Conservation (phyloP, 2,797 vertebrate species). For the Leucoraja ocellata region DNA sequence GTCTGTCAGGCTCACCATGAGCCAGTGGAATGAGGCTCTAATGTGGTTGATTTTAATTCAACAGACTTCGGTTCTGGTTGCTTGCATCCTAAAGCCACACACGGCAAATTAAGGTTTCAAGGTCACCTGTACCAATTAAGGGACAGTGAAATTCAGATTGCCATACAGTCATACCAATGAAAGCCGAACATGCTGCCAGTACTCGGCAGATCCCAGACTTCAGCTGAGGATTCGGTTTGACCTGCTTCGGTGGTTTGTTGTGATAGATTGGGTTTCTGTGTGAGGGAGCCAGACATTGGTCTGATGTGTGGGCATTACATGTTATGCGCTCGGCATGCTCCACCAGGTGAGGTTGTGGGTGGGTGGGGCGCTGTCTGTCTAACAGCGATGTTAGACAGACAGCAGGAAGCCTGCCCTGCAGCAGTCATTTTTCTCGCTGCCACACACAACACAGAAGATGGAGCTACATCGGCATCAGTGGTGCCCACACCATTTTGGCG, state of each 20-base stretch:
- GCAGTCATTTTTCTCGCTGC: too few relatives aligned
- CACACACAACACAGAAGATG: too few relatives aligned
- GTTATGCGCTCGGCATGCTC: neutral
- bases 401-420: too few relatives aligned
- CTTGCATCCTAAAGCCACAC: too few relatives aligned
- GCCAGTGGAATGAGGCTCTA: neutral
- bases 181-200: too few relatives aligned
- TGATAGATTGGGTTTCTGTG: neutral
- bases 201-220: neutral
- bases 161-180: too few relatives aligned
- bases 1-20: neutral
- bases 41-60: neutral
- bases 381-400: too few relatives aligned
- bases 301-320: neutral
- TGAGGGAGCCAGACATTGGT: neutral
- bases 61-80: neutral
- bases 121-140: too few relatives aligned
- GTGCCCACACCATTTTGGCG: too few relatives aligned
- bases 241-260: neutral
- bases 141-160: too few relatives aligned
- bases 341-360: neutral
- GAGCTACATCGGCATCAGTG: too few relatives aligned
- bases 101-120: too few relatives aligned
- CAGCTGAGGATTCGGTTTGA: neutral
- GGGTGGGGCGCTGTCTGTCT: neutral